These are phyloP conservation scores for Agrochola macilenta DNA, from an alignment of 2,888 invertebrate genomes.

Conservation along the genomic window DNA sequence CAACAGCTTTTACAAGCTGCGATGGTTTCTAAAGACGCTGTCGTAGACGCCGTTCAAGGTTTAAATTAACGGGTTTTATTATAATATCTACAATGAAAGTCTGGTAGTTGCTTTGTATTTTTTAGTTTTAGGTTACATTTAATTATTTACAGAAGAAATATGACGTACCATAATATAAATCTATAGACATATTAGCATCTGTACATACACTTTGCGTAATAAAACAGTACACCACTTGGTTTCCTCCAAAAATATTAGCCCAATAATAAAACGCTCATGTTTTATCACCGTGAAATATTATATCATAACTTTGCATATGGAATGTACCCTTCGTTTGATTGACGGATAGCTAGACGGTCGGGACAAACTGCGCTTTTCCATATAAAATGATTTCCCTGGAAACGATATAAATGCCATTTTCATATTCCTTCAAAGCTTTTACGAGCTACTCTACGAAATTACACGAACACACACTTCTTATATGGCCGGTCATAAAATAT, in stretches of 20 bases:
- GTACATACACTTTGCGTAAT: constrained; percentile 1
- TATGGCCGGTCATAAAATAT: constrained; percentile 64
- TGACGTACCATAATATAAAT: background rate
- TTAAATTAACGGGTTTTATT: constrained; percentile 32
- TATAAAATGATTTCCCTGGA: constrained; percentile 74
- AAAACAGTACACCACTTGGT: constrained; percentile 33
- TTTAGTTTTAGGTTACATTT: background rate
- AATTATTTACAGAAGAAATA: background rate
- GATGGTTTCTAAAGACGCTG: constrained; percentile 57
- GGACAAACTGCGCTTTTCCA: constrained; percentile 63
- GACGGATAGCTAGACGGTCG: constrained; percentile 53
- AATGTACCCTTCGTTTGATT: constrained; percentile 61
- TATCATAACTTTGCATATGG: constrained; percentile 52
- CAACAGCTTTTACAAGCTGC: constrained; percentile 60
- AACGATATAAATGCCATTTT: constrained; percentile 74
- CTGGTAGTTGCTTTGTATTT: background rate
- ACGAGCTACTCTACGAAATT: constrained; percentile 75
- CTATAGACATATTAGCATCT: background rate
- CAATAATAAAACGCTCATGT: constrained; percentile 52
- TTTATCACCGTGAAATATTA: constrained; percentile 57
- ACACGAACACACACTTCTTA: constrained; percentile 64
- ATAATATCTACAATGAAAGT: constrained; percentile 6
- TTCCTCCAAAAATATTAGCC: constrained; percentile 39
- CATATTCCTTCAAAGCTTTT: constrained; percentile 73
- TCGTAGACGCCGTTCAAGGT: constrained; percentile 55